Base-by-base conservation (phyloP, 2,797 vertebrate genomes). In the Melopsittacus undulatus region DNA sequence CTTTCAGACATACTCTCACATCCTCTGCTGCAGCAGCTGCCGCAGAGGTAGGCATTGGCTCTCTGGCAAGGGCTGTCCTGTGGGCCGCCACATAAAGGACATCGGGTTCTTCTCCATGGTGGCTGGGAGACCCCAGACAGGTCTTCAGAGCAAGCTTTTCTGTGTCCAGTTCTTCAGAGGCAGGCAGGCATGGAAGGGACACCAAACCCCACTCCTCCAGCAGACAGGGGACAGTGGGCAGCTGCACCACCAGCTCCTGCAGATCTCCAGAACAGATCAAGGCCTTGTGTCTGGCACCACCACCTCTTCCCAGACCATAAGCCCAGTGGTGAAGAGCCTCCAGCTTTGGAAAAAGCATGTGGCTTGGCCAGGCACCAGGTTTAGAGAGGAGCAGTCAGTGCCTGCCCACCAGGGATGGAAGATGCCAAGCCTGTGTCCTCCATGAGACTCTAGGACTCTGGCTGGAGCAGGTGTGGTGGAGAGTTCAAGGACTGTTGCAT, bases 91-190 rank as follows among this genome's bases (percentile, higher is more conserved):
- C 11, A 43, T 40, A 67, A 62, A 66, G 20, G n/a, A n/a, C 0
- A 0, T 10, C 0, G 0, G 11, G 23, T 67, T 80, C 64, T 83
- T 89, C 57, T 86, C 40, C 40, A 64, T 1, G 9, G 68, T 68
- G 84, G 19, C 36, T 74, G 10, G 30, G 26, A 89, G 3, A 87
- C 12, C 16, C 36, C 46, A 63, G 43, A 30, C 7, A 54, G 13
- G 13, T 79, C 57, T 89, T 81, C 74, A 92, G 29, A 83, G 52
- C 45, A 73, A 62, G 34, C 13, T 85, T 46, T 92, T 94, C 64
- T 79, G 38, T 49, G 46, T 13, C 42, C 8, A 9, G 52, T 61
- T 83, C 64, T 83, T 95, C 64, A 40, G 3, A 62, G 38, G 32
- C 27, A 52, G 43, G 45, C 5, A 66, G 51, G 19, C 45, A 84